Conservation (phyloP, 2,797 vertebrate species). For the Sebastes nivosus region DNA sequence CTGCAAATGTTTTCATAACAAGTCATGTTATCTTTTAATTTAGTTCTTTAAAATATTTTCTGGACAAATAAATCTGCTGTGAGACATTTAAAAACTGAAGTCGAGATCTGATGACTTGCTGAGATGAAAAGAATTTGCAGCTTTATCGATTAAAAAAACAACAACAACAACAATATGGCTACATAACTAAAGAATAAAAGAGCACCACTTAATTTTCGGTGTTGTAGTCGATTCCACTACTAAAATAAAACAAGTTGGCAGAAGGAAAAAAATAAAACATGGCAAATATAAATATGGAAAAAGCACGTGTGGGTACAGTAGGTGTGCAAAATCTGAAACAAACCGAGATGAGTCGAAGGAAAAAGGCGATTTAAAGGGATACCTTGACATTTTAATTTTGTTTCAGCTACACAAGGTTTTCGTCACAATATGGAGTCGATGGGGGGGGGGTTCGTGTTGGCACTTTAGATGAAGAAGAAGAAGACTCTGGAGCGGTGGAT, state of each 20-base stretch:
- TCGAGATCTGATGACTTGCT: neutral
- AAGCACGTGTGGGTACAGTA: slow-evolving; percentile 50
- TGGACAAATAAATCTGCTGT: slow-evolving; percentile 8
- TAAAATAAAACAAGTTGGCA: slow-evolving; percentile 26
- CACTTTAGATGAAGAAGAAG: slow-evolving; percentile 17
- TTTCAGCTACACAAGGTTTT: neutral
- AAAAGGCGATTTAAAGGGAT: slow-evolving; percentile 53
- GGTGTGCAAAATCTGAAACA: slow-evolving; percentile 69
- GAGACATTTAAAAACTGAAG: neutral
- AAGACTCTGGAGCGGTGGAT: neutral
- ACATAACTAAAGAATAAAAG: slow-evolving; percentile 39
- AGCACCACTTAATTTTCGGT: slow-evolving; percentile 56
- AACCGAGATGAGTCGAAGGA: slow-evolving; percentile 1
- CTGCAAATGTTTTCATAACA: slow-evolving; percentile 36
- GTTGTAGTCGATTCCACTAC: slow-evolving; percentile 38
- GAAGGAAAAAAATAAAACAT: neutral
- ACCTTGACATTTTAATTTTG: slow-evolving; percentile 42
- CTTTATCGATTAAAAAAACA: neutral
- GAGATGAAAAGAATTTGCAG: slow-evolving; percentile 35
- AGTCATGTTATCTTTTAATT: slow-evolving; percentile 11
- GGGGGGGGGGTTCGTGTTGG: neutral
- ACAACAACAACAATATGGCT: slow-evolving; percentile 34
- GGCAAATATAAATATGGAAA: slow-evolving; percentile 53
- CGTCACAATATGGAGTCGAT: neutral
- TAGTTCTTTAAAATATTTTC: slow-evolving; percentile 32